A percentile compares a stretch with the other conserved stretches of the same genome.
Conservation (phyloP, 2,113 vertebrate species). For the Talpa occidentalis region DNA sequence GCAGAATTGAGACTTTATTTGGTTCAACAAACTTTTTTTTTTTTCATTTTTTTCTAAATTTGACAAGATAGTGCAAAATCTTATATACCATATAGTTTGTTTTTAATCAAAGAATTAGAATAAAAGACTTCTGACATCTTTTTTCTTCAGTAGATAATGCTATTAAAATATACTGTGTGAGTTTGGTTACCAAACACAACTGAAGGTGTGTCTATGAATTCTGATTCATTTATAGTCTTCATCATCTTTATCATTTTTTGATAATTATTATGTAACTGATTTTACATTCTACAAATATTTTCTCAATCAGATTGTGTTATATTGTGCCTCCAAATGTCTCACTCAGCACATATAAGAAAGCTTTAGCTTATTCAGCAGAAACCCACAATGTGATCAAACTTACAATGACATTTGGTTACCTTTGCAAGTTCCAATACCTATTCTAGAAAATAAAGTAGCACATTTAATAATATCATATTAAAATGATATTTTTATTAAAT, state of each 20-base stretch:
- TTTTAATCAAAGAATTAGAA: neutral
- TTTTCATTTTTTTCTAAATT: neutral
- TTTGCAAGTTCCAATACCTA: neutral
- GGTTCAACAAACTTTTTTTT: neutral
- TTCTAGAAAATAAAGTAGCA: neutral
- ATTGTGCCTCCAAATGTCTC: neutral
- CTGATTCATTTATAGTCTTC: neutral
- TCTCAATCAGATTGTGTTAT: neutral
- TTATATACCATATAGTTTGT: neutral
- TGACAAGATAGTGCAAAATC: neutral
- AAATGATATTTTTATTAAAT: too few relatives aligned
- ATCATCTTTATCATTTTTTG: neutral
- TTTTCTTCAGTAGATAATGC: neutral
- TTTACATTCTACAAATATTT: neutral
- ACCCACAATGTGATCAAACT: neutral
- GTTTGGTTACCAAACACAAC: neutral
- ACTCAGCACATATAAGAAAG: neutral
- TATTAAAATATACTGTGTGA: neutral
- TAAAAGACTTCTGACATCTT: neutral
- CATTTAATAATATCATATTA: neutral
- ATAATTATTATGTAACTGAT: neutral
- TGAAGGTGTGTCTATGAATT: neutral
- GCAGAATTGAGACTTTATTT: neutral
- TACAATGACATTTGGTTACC: neutral
- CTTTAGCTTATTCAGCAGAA: neutral